Base-by-base conservation (phyloP, 2,797 vertebrate species). In the Acanthornis magna region DNA sequence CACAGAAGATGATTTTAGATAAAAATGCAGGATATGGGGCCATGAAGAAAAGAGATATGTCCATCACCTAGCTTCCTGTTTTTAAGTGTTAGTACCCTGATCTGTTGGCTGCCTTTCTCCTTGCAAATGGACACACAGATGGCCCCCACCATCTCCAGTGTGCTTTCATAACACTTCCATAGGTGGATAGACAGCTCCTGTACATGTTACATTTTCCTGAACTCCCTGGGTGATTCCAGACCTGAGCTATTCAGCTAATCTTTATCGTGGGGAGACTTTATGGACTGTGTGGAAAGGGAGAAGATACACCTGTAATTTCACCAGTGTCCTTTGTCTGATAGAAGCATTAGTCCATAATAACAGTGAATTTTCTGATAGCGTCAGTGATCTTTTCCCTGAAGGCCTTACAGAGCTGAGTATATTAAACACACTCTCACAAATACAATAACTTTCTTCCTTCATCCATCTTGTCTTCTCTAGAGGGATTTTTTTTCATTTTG, bases 361-460 rank as follows among this genome's bases (percentile, higher is more conserved):
- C 38, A 88, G 72, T 82, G 45, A 89, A 86, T 96, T 96, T 97
- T 95, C 87, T 76, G 82, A 88, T 92, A 94, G 70, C 26, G 12
- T 85, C 81, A 84, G 43, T 79, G 91, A 95, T 87, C 70, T 95
- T 96, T 96, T 85, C 90, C 94, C 82, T 34, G 10, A 87, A 89
- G 73, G 63, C 87, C 53, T 93, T 85, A 91, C 78, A 84, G 57
- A 73, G 80, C 26, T 93, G 70, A 89, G 47, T 93, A 55, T 94
- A 96, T 96, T 97, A 97, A 96, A 94, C 50, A 94, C 22, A 51
- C 40, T 85, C 55, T 89, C 83, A 96, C 62, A 95, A n/a, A 88
- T 57, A 85, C n/a, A 85, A 55, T 32, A 91, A 80, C 65, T 90
- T 78, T 47, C 78, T 85, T 89, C 65, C 58, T 87, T 94, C 83